These are phyloP conservation scores for Thecocarcelia acutangulata DNA, from an alignment of 2,888 invertebrate genomes.

Conservation along the genomic window DNA sequence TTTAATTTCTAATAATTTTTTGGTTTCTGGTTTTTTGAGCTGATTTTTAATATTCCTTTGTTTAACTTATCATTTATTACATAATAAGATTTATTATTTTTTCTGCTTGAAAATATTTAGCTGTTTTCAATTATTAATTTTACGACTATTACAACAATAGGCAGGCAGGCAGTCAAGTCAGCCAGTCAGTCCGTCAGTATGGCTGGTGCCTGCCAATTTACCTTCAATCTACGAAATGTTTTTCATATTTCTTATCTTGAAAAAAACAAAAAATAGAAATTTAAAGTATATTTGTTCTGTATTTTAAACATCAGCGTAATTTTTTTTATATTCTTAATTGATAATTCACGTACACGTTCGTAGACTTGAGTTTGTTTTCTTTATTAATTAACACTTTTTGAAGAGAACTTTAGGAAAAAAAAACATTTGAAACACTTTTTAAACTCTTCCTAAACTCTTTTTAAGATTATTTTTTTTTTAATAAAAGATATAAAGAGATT, in stretches of 20 bases:
- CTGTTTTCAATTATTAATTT: not conserved
- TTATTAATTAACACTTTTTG: slow-evolving; percentile 34
- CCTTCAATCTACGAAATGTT: slow-evolving; percentile 22
- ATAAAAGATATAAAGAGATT: too few species aligned
- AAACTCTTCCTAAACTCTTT: too few species aligned
- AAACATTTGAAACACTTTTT: too few species aligned
- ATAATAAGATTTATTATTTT: not conserved
- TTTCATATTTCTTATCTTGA: not conserved
- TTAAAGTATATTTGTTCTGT: slow-evolving; percentile 28
- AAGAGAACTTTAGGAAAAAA: not conserved
- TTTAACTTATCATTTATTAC: not conserved
- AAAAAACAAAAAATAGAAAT: not conserved
- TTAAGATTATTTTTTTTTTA: not conserved
- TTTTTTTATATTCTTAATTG: slow-evolving; percentile 21
- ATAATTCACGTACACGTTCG: slow-evolving; percentile 1
- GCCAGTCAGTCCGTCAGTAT: too few species aligned
- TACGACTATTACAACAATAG: slow-evolving; percentile 8
- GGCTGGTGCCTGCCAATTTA: slow-evolving; percentile 15
- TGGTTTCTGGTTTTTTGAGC: not conserved
- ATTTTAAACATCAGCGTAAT: not conserved
- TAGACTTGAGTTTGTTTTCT: not conserved
- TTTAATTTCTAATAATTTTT: too few species aligned
- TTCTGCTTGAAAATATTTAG: not conserved
- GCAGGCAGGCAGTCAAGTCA: too few species aligned
- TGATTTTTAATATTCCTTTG: slow-evolving; percentile 6